Conservation (phyloP, 1,140 invertebrate species). For the Drosophila watanabei region DNA sequence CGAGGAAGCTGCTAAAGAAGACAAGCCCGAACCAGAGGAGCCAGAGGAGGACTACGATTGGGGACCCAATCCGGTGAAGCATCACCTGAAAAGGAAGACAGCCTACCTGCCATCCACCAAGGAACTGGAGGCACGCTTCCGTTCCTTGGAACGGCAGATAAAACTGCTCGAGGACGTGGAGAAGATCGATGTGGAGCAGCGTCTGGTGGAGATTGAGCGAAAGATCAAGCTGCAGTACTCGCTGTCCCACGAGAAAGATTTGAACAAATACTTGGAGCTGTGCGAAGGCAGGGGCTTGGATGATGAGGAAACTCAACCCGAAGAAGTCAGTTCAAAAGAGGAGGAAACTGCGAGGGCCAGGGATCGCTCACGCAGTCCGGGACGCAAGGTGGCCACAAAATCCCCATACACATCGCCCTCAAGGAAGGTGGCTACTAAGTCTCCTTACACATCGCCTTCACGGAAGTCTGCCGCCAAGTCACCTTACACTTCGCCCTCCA, state of each 20-base stretch:
- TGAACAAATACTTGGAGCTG: constrained; percentile 75
- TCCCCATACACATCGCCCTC: constrained; percentile 68
- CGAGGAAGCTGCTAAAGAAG: constrained; percentile 3
- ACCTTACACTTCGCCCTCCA: constrained; percentile 58
- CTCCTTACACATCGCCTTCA: constrained; percentile 64
- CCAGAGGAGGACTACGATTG: constrained; percentile 65
- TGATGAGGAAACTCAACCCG: constrained; percentile 35
- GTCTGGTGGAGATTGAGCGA: constrained; percentile 72
- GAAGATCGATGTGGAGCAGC: constrained; percentile 81
- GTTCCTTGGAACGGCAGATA: constrained; percentile 77
- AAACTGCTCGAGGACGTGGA: constrained; percentile 81
- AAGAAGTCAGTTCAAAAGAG: not conserved
- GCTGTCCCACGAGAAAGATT: constrained; percentile 78
- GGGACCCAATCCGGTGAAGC: constrained; percentile 77
- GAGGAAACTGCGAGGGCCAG: not conserved
- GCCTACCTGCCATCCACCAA: constrained; percentile 78
- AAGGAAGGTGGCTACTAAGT: constrained; percentile 42
- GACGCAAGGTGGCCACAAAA: constrained; percentile 47
- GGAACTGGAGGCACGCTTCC: constrained; percentile 75
- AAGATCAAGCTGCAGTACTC: constrained; percentile 83
- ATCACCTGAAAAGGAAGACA: constrained; percentile 76
- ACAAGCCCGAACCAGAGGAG: constrained; percentile 24
- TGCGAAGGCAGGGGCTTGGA: constrained; percentile 79
- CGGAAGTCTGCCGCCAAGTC: constrained; percentile 51
- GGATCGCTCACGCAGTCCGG: constrained; percentile 64